Evolutionary conservation across 2,113 vertebrate species (phyloP).

Genomic region (Pogona vitticeps): DNA sequence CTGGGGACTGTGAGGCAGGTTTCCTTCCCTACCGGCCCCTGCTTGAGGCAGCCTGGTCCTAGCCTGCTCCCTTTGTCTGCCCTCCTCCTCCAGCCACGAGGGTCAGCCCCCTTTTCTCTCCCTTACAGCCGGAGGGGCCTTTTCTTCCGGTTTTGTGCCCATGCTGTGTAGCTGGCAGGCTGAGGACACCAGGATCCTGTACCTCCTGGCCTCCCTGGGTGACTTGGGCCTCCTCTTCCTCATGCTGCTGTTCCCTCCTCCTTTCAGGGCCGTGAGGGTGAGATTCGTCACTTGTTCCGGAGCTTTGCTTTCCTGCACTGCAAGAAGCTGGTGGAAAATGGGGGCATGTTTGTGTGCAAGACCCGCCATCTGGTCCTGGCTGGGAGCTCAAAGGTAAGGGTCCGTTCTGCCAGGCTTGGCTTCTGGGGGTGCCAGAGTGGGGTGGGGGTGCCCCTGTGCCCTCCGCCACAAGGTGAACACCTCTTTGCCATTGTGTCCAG

Average conservation of each 20-base stretch:
- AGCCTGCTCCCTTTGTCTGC: neutral
- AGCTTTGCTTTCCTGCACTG: conserved; percentile 95
- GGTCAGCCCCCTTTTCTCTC: neutral
- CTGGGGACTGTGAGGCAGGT: too few species aligned
- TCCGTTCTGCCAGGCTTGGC: accelerated
- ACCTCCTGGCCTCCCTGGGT: neutral
- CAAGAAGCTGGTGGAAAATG: conserved; percentile 96
- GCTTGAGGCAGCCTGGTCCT: too few species aligned
- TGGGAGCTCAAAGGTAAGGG: conserved; percentile 88
- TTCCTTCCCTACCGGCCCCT: too few species aligned
- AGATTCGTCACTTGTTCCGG: conserved; percentile 90
- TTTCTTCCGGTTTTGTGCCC: neutral
- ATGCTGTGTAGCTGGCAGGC: neutral
- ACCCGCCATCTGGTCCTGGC: conserved; percentile 90
- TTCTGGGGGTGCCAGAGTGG: too few species aligned
- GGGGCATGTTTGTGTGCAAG: conserved; percentile 96
- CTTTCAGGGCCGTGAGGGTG: conserved; percentile 88
- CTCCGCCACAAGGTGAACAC: too few species aligned
- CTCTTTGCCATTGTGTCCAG: neutral
- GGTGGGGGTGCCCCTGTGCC: neutral
- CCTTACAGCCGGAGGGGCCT: neutral
- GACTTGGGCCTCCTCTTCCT: neutral
- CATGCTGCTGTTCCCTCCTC: neutral
- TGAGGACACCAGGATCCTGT: neutral
- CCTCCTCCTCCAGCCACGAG: too few species aligned